Conservation (phyloP, 64 coral and sea anemone species). For the Astreopora myriophthalma region DNA sequence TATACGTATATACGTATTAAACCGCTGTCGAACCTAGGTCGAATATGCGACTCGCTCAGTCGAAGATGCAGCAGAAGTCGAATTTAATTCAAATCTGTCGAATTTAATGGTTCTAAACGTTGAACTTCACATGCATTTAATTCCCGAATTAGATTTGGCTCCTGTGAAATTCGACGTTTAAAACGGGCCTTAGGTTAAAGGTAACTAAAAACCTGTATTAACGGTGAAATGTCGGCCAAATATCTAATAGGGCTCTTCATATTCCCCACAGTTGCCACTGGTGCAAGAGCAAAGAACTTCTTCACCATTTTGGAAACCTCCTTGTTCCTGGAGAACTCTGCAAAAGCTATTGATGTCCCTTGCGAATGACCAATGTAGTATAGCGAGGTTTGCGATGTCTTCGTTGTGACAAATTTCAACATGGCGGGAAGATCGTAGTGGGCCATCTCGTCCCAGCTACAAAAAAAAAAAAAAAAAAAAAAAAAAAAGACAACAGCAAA, state of each 20-base stretch:
- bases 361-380: slow-evolving; percentile 86
- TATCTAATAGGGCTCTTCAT: slow-evolving; percentile 81
- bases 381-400: slow-evolving; percentile 65
- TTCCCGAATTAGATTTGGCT: no score
- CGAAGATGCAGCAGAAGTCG: no score
- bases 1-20: no score
- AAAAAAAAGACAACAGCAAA: no score
- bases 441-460: slow-evolving; percentile 92
- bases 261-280: slow-evolving; percentile 67
- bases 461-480: neutral
- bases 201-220: slow-evolving; percentile 80
- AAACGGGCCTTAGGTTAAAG: no score
- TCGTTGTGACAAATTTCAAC: slow-evolving; percentile 69
- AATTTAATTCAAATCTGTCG: no score
- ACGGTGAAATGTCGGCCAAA: slow-evolving; percentile 39
- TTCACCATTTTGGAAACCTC: slow-evolving; percentile 78
- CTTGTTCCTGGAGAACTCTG: slow-evolving; percentile 71
- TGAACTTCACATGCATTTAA: no score
- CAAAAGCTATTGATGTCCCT: slow-evolving; percentile 81
- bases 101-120: no score
- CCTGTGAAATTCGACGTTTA: no score
- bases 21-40: no score
- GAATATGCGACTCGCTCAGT: no score
- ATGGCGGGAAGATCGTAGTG: slow-evolving; percentile 89
- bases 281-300: slow-evolving; percentile 78